Percentiles rank a stretch among this genome's conserved stretches.
These are phyloP conservation scores for Gambusia yucatana DNA, from an alignment of 2,797 vertebrate species.

Conservation along the genomic window DNA sequence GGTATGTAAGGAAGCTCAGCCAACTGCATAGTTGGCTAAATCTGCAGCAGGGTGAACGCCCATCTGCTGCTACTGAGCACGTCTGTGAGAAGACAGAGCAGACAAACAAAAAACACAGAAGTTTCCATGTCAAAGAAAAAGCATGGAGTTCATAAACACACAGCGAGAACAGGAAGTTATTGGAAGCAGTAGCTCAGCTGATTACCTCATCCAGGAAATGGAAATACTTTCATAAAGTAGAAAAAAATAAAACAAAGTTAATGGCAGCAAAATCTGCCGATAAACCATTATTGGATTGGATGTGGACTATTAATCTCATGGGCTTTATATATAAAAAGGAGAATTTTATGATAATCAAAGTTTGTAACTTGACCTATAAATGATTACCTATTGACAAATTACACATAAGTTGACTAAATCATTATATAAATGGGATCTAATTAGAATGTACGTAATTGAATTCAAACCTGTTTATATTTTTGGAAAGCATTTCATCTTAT, in stretches of 20 bases:
- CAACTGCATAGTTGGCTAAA: background rate
- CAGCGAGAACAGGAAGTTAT: background rate
- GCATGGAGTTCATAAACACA: background rate
- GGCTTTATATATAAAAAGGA: background rate
- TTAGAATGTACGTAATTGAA: background rate
- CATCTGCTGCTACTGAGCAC: background rate
- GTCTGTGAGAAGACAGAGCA: background rate
- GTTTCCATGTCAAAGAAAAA: background rate
- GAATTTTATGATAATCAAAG: background rate
- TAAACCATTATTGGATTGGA: background rate
- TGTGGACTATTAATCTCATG: background rate
- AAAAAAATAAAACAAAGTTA: background rate
- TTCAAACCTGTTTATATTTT: background rate
- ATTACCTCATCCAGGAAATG: background rate
- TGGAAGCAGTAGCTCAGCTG: background rate
- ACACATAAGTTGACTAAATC: background rate
- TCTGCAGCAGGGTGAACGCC: background rate
- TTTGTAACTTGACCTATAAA: too few species aligned
- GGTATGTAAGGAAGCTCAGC: background rate
- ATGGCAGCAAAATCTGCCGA: background rate
- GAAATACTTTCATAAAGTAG: background rate
- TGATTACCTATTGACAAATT: too few species aligned
- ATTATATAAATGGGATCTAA: background rate
- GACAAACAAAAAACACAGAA: background rate
- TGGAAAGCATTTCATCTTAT: background rate